Percentiles rank a stretch among this genome's conserved stretches.
Evolutionary conservation across 2,797 vertebrate genomes (phyloP).

Genomic region (Gambusia yucatana): DNA sequence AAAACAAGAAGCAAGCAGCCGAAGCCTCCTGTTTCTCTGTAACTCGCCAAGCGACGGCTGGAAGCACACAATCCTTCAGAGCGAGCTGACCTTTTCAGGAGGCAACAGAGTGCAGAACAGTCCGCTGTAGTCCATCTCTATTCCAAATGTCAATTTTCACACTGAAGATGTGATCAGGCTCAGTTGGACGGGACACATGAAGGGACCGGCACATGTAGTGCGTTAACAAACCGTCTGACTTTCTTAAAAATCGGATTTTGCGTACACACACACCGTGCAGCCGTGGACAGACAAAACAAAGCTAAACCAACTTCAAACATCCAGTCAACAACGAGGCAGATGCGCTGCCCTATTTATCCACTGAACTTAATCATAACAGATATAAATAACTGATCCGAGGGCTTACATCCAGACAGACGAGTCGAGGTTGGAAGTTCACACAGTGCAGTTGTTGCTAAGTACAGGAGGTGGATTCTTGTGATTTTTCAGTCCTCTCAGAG

Average conservation of each 20-base stretch:
- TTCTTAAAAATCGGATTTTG: background rate
- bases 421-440: constrained; percentile 62
- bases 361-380: constrained; percentile 65
- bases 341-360: constrained; percentile 60
- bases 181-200: constrained; percentile 35
- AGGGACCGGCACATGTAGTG: constrained; percentile 23
- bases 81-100: constrained; percentile 74
- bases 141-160: constrained; percentile 75
- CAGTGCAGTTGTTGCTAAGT: constrained; percentile 49
- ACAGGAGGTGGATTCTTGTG: constrained; percentile 49
- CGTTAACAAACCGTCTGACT: background rate
- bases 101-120: constrained; percentile 56
- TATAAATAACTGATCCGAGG: constrained; percentile 67
- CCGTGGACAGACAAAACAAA: constrained; percentile 7
- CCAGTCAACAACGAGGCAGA: constrained; percentile 49
- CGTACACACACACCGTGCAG: constrained; percentile 3
- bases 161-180: constrained; percentile 58
- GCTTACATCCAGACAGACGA: constrained; percentile 56
- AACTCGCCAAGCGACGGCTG: constrained; percentile 29
- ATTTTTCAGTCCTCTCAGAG: constrained; percentile 41
- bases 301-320: constrained; percentile 35
- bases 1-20: constrained; percentile 17
- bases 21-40: constrained; percentile 15
- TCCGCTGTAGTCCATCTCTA: constrained; percentile 59
- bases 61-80: constrained; percentile 51